These are phyloP conservation scores for Pan troglodytes DNA, from an alignment of 2,113 vertebrate species.

Conservation along the genomic window NHGRI_mPanTro3-v2.1_pri NC_072398.2:145127501-145128000, in stretches of 20 bases:
- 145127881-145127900: neutral
- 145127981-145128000: neutral
- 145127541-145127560: neutral
- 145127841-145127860: slow-evolving; percentile 7
- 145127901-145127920: slow-evolving; percentile 20
- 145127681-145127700: slow-evolving; percentile 45
- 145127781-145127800: neutral
- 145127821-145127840: neutral
- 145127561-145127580: neutral
- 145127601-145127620: slow-evolving; percentile 16
- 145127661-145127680: slow-evolving; percentile 3
- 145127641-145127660: neutral
- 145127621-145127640: neutral
- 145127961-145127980: neutral
- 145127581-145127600: neutral
- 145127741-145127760: neutral
- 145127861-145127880: neutral
- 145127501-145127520: slow-evolving; percentile 13
- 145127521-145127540: neutral
- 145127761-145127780: neutral
- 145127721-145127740: neutral
- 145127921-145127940: neutral
- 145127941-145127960: neutral
- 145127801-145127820: neutral
- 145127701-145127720: neutral